These are phyloP conservation scores for Leucoraja erinaceus DNA, from an alignment of 2,113 vertebrate genomes.

Conservation along the genomic window DNA sequence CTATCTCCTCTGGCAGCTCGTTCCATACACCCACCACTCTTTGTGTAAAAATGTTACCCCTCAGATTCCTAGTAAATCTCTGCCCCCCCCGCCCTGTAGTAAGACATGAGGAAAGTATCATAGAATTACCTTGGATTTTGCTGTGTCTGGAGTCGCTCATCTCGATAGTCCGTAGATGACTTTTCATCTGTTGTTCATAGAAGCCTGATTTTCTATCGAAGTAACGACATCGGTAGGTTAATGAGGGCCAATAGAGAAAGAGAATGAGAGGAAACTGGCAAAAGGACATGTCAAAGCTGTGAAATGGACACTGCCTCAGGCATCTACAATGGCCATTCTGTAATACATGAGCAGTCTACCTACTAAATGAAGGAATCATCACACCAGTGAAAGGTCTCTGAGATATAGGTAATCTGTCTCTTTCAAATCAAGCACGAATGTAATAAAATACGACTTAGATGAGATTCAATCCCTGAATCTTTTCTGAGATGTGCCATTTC, in stretches of 20 bases:
- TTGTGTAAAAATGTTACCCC: no score
- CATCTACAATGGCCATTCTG: not conserved
- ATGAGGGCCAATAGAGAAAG: no score
- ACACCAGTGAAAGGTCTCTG: not conserved
- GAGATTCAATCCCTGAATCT: not conserved
- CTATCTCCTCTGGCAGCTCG: no score
- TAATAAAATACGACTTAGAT: slow-evolving; percentile 15
- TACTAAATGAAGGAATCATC: not conserved
- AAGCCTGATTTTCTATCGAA: not conserved
- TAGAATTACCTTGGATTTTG: not conserved
- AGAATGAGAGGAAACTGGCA: no score
- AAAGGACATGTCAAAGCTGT: no score
- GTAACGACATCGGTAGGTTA: no score
- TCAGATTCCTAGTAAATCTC: no score
- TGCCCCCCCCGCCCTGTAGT: no score
- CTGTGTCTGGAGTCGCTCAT: not conserved
- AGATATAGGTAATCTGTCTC: not conserved
- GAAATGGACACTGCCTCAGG: no score
- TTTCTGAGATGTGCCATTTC: slow-evolving; percentile 1
- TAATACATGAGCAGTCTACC: not conserved
- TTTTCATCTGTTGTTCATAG: not conserved
- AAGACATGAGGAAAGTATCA: not conserved
- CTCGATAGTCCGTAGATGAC: not conserved
- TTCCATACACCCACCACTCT: no score
- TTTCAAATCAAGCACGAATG: not conserved